phyloP scores from a whole-genome alignment of 2,888 invertebrate species.

The Tachina lurida region DNA sequence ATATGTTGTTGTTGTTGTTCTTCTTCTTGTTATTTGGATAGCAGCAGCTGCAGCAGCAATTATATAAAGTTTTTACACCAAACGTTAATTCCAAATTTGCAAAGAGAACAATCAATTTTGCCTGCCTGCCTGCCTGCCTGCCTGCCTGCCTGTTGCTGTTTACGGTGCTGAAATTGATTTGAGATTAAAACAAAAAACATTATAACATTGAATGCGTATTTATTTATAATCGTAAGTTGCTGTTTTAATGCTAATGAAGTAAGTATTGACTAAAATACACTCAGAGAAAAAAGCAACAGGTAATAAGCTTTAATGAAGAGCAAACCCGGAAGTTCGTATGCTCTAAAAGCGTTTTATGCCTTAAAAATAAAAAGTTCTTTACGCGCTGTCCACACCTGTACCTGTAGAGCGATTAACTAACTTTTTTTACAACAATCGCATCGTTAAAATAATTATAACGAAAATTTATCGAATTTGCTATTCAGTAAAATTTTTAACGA shows the following conservation, averaged over 20 bases:
- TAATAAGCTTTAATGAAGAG: not conserved
- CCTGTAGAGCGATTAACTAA: no score
- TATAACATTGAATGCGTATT: slow-evolving; percentile 43
- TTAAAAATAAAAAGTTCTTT: no score
- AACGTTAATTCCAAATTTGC: slow-evolving; percentile 49
- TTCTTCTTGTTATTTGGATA: not conserved
- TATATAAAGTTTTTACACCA: slow-evolving; percentile 51
- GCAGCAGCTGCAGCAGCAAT: slow-evolving; percentile 25
- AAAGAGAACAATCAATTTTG: slow-evolving; percentile 18
- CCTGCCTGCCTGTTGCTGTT: slow-evolving; percentile 46
- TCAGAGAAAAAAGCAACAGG: not conserved
- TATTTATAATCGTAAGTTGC: not conserved
- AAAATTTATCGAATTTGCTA: no score
- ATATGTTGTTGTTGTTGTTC: slow-evolving; percentile 11
- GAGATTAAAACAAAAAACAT: slow-evolving; percentile 8
- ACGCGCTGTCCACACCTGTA: no score
- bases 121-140: slow-evolving; percentile 20
- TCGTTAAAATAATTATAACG: no score
- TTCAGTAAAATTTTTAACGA: no score
- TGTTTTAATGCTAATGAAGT: slow-evolving; percentile 50
- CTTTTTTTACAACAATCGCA: no score
- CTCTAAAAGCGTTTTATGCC: no score
- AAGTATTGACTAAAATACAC: slow-evolving; percentile 32
- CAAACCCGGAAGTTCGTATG: no score
- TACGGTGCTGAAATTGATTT: slow-evolving; percentile 54